These are phyloP conservation scores for Lepidochitona cinerea DNA, from an alignment of 2,888 invertebrate species.

Conservation along the genomic window DNA sequence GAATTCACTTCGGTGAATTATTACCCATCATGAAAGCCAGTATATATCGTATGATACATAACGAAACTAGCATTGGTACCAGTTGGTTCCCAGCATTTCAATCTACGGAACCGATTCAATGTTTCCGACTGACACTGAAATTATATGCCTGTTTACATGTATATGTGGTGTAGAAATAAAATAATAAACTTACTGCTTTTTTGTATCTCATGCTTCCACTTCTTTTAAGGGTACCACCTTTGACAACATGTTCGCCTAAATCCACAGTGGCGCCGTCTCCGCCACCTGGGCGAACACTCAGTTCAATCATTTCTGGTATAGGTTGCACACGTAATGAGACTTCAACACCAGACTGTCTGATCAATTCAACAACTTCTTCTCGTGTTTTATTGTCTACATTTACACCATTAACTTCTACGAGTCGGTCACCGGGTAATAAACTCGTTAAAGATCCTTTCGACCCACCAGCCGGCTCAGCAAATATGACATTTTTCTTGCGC, in stretches of 20 bases:
- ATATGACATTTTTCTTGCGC: conserved; percentile 83
- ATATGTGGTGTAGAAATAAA: no score
- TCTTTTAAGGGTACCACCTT: conserved; percentile 84
- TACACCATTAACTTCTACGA: conserved; percentile 90
- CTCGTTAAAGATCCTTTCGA: conserved; percentile 82
- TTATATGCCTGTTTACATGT: no score
- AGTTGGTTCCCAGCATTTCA: no score
- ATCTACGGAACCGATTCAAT: no score
- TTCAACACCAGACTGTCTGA: conserved; percentile 71
- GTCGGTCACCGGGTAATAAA: conserved; percentile 92
- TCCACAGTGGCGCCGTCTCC: conserved; percentile 79
- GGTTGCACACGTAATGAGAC: conserved; percentile 92
- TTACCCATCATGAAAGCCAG: no score
- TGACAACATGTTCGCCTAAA: conserved; percentile 77
- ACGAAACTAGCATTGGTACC: no score
- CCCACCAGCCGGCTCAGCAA: conserved; percentile 88
- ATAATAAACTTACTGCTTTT: conserved; percentile 54
- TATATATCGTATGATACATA: no score
- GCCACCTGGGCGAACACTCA: conserved; percentile 83
- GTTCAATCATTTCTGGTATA: conserved; percentile 91
- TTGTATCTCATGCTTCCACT: conserved; percentile 76
- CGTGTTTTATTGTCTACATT: conserved; percentile 88
- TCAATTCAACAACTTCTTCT: conserved; percentile 94
- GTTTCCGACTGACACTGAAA: no score
- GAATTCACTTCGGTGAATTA: no score